phyloP scores from a whole-genome alignment of 2,888 invertebrate genomes.

The Chorisops tibialis region DNA sequence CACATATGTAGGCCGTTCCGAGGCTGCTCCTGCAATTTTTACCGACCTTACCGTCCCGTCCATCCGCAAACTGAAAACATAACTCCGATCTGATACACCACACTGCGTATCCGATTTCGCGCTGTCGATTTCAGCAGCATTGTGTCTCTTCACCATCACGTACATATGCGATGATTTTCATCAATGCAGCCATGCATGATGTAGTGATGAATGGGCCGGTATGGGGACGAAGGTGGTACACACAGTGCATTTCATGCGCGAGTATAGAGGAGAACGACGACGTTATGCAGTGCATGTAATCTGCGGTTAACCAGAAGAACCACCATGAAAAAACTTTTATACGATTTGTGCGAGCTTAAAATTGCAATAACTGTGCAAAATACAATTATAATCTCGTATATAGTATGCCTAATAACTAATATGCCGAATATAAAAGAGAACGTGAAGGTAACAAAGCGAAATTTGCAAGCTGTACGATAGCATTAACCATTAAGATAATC shows the following conservation, averaged over 20 bases:
- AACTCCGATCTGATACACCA: not conserved
- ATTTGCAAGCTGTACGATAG: not conserved
- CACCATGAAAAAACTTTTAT: conserved; percentile 14
- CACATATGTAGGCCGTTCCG: not conserved
- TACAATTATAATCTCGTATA: conserved; percentile 11
- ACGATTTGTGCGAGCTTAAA: conserved; percentile 1
- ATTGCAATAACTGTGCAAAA: conserved; percentile 15
- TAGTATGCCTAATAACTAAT: not conserved
- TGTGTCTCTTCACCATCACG: not conserved
- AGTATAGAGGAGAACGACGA: not conserved
- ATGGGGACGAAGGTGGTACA: not conserved
- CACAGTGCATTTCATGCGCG: not conserved
- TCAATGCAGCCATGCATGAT: not conserved
- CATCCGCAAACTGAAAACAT: no score
- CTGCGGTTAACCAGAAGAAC: conserved; percentile 18
- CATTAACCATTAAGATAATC: conserved; percentile 9
- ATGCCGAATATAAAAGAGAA: not conserved
- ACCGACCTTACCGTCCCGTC: no score
- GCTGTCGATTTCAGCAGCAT: conserved; percentile 13
- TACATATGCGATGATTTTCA: no score
- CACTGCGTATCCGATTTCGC: conserved; percentile 21
- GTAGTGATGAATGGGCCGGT: not conserved
- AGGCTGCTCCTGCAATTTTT: no score
- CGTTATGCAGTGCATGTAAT: not conserved
- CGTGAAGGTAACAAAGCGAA: conserved; percentile 21